These are phyloP conservation scores for Buathra laborator DNA, from an alignment of 2,888 invertebrate genomes.

Conservation along the genomic window DNA sequence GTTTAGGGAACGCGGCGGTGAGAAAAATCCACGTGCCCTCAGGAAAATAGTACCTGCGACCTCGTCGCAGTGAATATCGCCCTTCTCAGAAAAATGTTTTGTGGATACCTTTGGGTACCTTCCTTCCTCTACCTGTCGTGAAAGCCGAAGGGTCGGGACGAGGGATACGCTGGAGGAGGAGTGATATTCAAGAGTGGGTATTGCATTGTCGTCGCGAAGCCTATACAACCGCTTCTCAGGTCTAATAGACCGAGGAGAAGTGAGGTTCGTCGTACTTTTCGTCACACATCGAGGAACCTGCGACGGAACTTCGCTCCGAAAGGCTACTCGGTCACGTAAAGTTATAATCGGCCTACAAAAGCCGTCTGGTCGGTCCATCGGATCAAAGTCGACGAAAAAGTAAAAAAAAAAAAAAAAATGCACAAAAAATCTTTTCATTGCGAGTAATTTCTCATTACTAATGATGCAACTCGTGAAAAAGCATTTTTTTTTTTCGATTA, in stretches of 20 bases:
- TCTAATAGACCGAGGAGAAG: slow-evolving; percentile 55
- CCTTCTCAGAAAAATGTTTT: slow-evolving; percentile 35
- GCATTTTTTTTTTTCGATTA: not conserved
- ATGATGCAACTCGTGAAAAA: not conserved
- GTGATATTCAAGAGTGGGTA: slow-evolving; percentile 34
- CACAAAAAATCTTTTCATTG: not conserved
- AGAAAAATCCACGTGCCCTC: slow-evolving; percentile 39
- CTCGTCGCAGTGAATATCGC: slow-evolving; percentile 16
- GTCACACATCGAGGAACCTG: slow-evolving; percentile 57
- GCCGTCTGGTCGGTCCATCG: not conserved
- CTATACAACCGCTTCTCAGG: slow-evolving; percentile 41
- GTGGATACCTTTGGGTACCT: slow-evolving; percentile 2
- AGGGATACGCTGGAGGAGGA: slow-evolving; percentile 49
- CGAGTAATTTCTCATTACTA: no score
- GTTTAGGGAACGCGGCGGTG: slow-evolving; percentile 1
- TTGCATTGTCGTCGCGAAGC: not conserved
- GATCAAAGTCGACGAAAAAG: not conserved
- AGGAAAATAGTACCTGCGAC: slow-evolving; percentile 30
- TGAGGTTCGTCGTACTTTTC: slow-evolving; percentile 43
- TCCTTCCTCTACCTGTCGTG: slow-evolving; percentile 60
- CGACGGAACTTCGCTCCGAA: slow-evolving; percentile 66
- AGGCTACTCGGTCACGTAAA: slow-evolving; percentile 60
- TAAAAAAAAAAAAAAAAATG: not conserved
- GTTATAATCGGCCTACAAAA: slow-evolving; percentile 16
- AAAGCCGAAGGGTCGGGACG: slow-evolving; percentile 37